Percentiles rank a stretch among this genome's conserved stretches.
phyloP scores from a whole-genome alignment of 92 coral and sea anemone genomes.

The Phenganax subtilis region DNA sequence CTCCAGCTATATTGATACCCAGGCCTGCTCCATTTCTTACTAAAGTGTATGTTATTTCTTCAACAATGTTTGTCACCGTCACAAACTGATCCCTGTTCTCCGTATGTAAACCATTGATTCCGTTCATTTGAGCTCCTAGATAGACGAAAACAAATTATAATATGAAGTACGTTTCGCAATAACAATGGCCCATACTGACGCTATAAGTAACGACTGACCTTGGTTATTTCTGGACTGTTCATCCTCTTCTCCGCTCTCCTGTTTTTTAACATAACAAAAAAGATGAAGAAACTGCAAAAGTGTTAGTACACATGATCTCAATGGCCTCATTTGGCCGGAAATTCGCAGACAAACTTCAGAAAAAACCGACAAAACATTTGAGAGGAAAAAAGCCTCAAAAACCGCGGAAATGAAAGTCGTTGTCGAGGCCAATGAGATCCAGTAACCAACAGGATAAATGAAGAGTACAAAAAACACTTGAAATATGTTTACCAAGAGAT shows the following conservation, averaged over 20 bases:
- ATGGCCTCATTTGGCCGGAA: slow-evolving; percentile 31
- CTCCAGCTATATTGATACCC: slow-evolving; percentile 97
- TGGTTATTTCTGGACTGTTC: not conserved
- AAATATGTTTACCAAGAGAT: not conserved
- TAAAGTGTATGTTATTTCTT: slow-evolving; percentile 95
- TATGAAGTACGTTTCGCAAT: not conserved
- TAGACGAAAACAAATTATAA: not conserved
- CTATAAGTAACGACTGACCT: slow-evolving; percentile 26
- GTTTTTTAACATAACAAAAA: slow-evolving; percentile 40
- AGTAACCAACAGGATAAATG: slow-evolving; percentile 17
- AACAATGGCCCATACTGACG: not conserved
- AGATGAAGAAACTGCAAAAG: slow-evolving; percentile 42
- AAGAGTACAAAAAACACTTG: not conserved
- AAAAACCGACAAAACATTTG: not conserved
- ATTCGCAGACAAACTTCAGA: slow-evolving; percentile 20
- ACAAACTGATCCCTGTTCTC: slow-evolving; percentile 70
- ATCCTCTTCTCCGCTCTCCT: slow-evolving; percentile 38
- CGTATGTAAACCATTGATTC: slow-evolving; percentile 29
- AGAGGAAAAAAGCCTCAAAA: not conserved
- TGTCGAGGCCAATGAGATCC: slow-evolving; percentile 37
- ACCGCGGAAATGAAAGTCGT: not conserved
- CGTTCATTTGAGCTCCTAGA: not conserved
- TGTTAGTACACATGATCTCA: slow-evolving; percentile 39
- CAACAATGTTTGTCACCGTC: slow-evolving; percentile 91
- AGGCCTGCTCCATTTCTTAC: slow-evolving; percentile 91